Base-by-base conservation (phyloP, 2,113 vertebrate species). In the Zosterops hypoxanthus region DNA sequence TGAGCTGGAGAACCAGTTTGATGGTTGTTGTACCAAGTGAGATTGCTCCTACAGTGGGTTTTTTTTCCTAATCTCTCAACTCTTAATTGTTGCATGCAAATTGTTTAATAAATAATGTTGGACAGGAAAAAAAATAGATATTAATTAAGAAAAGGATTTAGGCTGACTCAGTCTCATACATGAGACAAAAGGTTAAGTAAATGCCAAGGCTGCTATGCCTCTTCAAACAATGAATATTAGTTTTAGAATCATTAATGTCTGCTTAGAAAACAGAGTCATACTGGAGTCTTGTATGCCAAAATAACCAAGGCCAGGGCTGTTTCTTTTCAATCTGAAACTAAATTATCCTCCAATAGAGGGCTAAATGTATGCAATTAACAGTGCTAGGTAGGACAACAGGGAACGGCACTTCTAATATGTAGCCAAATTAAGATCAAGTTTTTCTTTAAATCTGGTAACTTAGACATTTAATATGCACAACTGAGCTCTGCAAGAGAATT, bases 141-240 rank as follows among this genome's bases (percentile, higher is more conserved):
- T 99, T 99, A 99, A 99, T 99, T 99, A 99, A 99, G 99, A 98
- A 98, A 98, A 98, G 99, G 99, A 99, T 99, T 99, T 98, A 98
- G 98, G 98, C 98, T 98, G 98, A 99, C 98, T 99, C 98, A 98
- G 98, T 97, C 99, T 99, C 98, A 99, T 99, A 98, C 98, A 98
- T 98, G 98, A 99, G 98, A 99, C 98, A 99, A 99, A 99, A 99
- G 99, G 99, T 99, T 99, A 99, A 99, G 99, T 99, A 99, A 99
- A 99, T 99, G 99, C 98, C 99, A 99, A 98, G 98, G 98, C 98
- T 97, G 97, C 98, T 97, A 98, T 99, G 98, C 98, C 99, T 99
- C 99, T 99, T 99, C 99, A 99, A 99, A 99, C 99, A 99, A 99
- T 99, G 98, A 99, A 99, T 99, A 99, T 99, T 99, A 99, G 99